These are phyloP conservation scores for Tribolium castaneum DNA, from an alignment of 1,140 invertebrate species.

Conservation along the genomic window DNA sequence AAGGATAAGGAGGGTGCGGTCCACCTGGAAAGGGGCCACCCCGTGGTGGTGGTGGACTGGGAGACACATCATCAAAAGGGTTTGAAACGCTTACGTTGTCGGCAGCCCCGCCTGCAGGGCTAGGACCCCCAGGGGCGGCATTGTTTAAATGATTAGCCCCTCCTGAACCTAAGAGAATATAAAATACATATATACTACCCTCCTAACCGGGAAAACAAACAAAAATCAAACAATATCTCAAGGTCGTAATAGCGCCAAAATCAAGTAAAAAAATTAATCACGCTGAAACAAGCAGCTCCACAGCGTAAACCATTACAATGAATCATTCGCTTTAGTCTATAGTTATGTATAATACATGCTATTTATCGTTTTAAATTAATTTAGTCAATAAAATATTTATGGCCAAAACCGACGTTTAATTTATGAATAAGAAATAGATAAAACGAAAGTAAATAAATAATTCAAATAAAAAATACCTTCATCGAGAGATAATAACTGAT, in stretches of 20 bases:
- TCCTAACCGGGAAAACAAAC: background rate
- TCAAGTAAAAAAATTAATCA: background rate
- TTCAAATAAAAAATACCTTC: slow-evolving; percentile 13
- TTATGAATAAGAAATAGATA: slow-evolving; percentile 15
- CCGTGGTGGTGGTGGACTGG: slow-evolving; percentile 65
- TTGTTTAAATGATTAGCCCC: slow-evolving; percentile 63
- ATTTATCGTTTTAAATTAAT: slow-evolving; percentile 18
- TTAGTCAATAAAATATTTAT: slow-evolving; percentile 23
- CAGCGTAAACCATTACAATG: slow-evolving; percentile 9
- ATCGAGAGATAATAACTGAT: slow-evolving; percentile 1
- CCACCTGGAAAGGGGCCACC: slow-evolving; percentile 59
- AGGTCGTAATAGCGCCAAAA: background rate
- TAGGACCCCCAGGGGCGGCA: slow-evolving; percentile 62
- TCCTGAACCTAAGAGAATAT: slow-evolving; percentile 55
- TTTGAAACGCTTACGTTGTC: slow-evolving; percentile 83
- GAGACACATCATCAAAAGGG: slow-evolving; percentile 81
- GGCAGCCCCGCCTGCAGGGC: slow-evolving; percentile 65
- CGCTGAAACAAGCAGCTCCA: background rate
- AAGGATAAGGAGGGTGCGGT: slow-evolving; percentile 65
- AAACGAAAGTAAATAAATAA: slow-evolving; percentile 29
- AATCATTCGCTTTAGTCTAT: background rate
- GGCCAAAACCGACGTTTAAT: background rate
- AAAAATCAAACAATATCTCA: background rate
- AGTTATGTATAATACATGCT: background rate
- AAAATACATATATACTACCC: slow-evolving; percentile 12